Percentiles rank a stretch among this genome's conserved stretches.
Conservation (phyloP, 1,140 invertebrate genomes). For the Macrosteles quadrilineatus region DNA sequence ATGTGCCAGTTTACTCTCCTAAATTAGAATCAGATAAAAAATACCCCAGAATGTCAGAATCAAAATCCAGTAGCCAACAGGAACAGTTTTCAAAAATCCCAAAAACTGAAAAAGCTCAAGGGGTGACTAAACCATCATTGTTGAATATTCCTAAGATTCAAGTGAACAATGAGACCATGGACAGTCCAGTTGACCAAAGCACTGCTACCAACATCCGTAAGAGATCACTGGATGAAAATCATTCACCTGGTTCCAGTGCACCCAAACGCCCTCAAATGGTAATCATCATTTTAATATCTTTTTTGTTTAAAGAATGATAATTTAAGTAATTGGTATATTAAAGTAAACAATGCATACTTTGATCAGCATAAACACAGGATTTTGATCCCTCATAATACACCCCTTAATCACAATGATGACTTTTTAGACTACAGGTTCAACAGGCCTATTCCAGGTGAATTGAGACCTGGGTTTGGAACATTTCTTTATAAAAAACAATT, state of each 20-base stretch:
- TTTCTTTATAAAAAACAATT: no score
- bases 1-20: constrained; percentile 5
- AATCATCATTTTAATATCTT: no score
- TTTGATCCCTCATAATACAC: no score
- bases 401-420: no score
- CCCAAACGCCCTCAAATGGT: no score
- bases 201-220: neutral
- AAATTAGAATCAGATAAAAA: constrained; percentile 9
- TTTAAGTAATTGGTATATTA: no score
- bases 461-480: no score
- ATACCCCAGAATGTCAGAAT: neutral
- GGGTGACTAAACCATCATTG: neutral
- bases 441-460: no score
- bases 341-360: no score
- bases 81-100: neutral
- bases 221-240: neutral
- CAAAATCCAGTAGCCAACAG: neutral
- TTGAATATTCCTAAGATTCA: constrained; percentile 5
- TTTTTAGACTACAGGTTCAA: no score
- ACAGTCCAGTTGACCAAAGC: neutral
- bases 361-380: no score
- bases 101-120: neutral
- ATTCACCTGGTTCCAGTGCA: neutral
- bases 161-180: constrained; percentile 12
- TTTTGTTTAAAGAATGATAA: no score